These are phyloP conservation scores for Erebia palarica DNA, from an alignment of 2,888 invertebrate genomes.

Conservation along the genomic window DNA sequence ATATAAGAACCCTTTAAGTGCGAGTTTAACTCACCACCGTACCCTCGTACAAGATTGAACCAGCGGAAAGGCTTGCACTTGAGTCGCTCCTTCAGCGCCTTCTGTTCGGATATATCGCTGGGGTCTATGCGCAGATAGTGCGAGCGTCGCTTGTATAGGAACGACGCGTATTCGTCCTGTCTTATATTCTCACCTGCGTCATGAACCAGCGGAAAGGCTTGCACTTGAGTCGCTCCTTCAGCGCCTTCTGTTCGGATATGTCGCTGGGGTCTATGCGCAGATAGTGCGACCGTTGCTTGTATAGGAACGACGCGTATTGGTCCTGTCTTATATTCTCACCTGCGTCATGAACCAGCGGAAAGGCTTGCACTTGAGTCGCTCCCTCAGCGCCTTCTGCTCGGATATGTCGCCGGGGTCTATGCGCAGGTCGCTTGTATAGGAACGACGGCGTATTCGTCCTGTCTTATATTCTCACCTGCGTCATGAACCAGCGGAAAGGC, in stretches of 20 bases:
- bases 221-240: conserved; percentile 85
- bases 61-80: conserved; percentile 96
- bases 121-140: conserved; percentile 88
- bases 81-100: conserved; percentile 86
- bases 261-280: too few relatives aligned
- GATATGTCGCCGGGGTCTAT: too few relatives aligned
- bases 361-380: conserved; percentile 90
- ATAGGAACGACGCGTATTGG: too few relatives aligned
- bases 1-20: too few relatives aligned
- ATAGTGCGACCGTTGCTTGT: too few relatives aligned
- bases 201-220: conserved; percentile 98
- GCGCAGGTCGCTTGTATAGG: conserved; percentile 80
- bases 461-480: conserved; percentile 73
- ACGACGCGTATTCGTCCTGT: conserved; percentile 96
- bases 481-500: conserved; percentile 97
- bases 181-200: conserved; percentile 83
- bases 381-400: conserved; percentile 24
- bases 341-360: conserved; percentile 98
- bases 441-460: too few relatives aligned
- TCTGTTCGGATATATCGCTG: conserved; percentile 91
- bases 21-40: too few relatives aligned
- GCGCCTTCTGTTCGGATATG: too few relatives aligned
- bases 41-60: too few relatives aligned
- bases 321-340: conserved; percentile 71
- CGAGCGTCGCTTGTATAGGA: conserved; percentile 90